Evolutionary conservation across 2,797 vertebrate genomes (phyloP).

Genomic region (Stomatorhinus walkeri): DNA sequence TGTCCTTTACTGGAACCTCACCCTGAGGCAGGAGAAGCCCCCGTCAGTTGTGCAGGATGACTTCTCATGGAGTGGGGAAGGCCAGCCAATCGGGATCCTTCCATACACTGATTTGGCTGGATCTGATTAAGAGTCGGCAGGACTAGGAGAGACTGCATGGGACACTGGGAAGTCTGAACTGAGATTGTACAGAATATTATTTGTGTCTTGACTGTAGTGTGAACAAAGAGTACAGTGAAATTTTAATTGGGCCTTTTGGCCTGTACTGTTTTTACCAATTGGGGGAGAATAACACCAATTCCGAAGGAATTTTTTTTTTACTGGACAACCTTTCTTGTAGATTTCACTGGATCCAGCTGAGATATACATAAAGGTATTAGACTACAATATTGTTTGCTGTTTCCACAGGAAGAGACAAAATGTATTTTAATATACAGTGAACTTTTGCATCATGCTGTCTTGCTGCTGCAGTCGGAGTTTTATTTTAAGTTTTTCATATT

Average conservation of each 20-base stretch:
- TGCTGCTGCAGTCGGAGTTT: not conserved
- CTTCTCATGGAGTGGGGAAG: not conserved
- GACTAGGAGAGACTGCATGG: not conserved
- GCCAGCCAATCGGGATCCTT: slow-evolving; percentile 18
- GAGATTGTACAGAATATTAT: slow-evolving; percentile 26
- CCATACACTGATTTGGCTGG: slow-evolving; percentile 25
- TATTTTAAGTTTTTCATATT: not conserved
- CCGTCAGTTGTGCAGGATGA: not conserved
- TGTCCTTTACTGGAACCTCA: slow-evolving; percentile 21
- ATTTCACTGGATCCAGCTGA: slow-evolving; percentile 30
- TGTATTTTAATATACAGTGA: slow-evolving; percentile 2
- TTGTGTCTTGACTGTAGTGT: slow-evolving; percentile 16
- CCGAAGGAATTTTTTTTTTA: slow-evolving; percentile 13
- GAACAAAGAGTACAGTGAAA: not conserved
- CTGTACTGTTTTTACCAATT: not conserved
- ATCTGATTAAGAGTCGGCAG: not conserved
- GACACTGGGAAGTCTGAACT: not conserved
- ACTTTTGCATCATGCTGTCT: slow-evolving; percentile 1
- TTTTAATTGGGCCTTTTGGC: slow-evolving; percentile 13
- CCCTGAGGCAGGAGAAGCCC: not conserved
- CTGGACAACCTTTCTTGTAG: slow-evolving; percentile 43
- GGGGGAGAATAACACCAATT: not conserved
- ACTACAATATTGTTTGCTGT: not conserved
- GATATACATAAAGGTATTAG: not conserved
- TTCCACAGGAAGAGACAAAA: not conserved